phyloP scores from a whole-genome alignment of 2,888 invertebrate genomes.

The Ormyrus rosae region DNA sequence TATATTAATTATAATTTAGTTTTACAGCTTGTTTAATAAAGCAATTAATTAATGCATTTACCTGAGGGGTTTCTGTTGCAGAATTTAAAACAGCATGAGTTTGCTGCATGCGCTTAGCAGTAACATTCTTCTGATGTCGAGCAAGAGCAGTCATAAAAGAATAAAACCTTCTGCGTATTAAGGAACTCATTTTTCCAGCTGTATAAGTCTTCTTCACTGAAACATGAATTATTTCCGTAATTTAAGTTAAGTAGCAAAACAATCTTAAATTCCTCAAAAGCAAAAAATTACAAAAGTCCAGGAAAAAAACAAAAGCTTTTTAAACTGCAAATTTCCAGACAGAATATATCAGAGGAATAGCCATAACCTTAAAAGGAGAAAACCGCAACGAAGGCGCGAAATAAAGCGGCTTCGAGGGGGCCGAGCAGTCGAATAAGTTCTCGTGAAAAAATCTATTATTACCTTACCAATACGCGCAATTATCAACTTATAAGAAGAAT shows the following conservation, averaged over 20 bases:
- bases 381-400: neutral
- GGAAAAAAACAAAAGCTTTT: neutral
- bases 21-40: too few species aligned
- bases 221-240: too few species aligned
- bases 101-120: conserved; percentile 62
- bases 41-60: conserved; percentile 25
- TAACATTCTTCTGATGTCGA: conserved; percentile 49
- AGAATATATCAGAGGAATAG: neutral
- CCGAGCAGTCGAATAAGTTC: neutral
- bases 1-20: too few species aligned
- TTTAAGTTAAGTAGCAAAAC: neutral
- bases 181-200: conserved; percentile 56
- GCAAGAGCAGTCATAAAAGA: conserved; percentile 50
- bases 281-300: neutral
- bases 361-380: conserved; percentile 16
- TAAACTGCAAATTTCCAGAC: neutral
- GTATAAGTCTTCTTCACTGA: conserved; percentile 5
- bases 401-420: neutral
- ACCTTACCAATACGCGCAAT: neutral
- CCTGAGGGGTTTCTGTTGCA: conserved; percentile 63
- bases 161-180: conserved; percentile 57
- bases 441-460: conserved; percentile 35
- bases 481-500: conserved; percentile 13
- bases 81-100: conserved; percentile 66
- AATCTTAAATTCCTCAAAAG: neutral